A percentile compares a stretch with the other conserved stretches of the same genome.
Conservation (phyloP, 1,140 invertebrate genomes). For the Zaprionus ghesquierei region DNA sequence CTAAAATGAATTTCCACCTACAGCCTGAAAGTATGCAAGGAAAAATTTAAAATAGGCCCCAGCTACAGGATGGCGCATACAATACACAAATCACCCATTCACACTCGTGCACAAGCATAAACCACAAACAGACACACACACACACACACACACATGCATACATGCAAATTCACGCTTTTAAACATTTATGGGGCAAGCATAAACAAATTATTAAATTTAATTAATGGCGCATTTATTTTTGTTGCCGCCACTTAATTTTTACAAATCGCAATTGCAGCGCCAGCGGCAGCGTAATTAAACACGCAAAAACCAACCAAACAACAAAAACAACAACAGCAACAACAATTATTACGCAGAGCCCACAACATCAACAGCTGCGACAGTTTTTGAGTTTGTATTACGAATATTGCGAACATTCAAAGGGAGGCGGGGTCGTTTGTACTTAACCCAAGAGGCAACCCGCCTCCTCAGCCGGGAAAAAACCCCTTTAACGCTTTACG, state of each 20-base stretch:
- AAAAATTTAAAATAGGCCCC: not conserved
- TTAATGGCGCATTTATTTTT: slow-evolving; percentile 40
- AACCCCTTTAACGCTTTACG: slow-evolving; percentile 15
- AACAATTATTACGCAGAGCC: slow-evolving; percentile 63
- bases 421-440: not conserved
- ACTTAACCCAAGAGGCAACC: slow-evolving; percentile 25
- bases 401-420: slow-evolving; percentile 33
- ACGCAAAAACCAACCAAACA: slow-evolving; percentile 22
- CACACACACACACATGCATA: not conserved
- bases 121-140: not conserved
- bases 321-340: slow-evolving; percentile 23
- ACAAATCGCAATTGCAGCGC: slow-evolving; percentile 46
- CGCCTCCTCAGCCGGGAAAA: not conserved
- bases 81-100: not conserved
- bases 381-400: slow-evolving; percentile 54
- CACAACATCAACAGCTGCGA: slow-evolving; percentile 71
- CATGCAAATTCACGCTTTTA: not conserved
- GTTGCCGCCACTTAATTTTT: slow-evolving; percentile 58
- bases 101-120: not conserved
- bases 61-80: slow-evolving; percentile 17
- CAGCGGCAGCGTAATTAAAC: slow-evolving; percentile 35
- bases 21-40: not conserved
- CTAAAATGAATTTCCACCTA: not conserved
- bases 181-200: slow-evolving; percentile 36
- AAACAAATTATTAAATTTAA: slow-evolving; percentile 53